Evolutionary conservation across 2,113 vertebrate genomes (phyloP), one percentile per base, ranked within the genome.

Genomic region (Aptenodytes patagonicus): DNA sequence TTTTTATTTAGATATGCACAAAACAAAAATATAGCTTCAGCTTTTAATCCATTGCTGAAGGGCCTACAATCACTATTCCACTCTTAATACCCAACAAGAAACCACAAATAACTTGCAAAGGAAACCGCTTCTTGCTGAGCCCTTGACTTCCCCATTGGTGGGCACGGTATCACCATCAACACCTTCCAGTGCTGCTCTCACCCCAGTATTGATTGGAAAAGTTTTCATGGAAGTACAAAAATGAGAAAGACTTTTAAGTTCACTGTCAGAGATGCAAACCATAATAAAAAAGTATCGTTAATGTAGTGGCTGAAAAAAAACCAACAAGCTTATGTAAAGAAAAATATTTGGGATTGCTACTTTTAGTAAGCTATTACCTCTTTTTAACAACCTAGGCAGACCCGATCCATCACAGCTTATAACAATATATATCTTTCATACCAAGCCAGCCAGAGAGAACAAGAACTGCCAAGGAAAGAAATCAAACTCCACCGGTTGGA

Each of bases 401-500:
- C 13, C 19, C 1, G 55, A 11, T 9, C 17, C 55, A 18, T 7
- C 36, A 18, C 31, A 22, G 21, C 5, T 32, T 32, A 11, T 8
- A 51, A 62, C 0, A 0, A n/a, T 1, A 12, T 0, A 14, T 1
- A 3, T 7, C 46, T 36, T 54, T 73, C 29, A 19, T 11, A 52
- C 9, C 71, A 83, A 26, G 32, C 19, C 36, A 87, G 20, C 4
- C 69, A 75, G 16, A 36, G 12, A 62, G 17, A 51, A 13, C 5
- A 36, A 51, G 11, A 71, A n/a, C 6, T 40, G 4, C 5, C 20
- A 58, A 26, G 38, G 16, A 65, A 17, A 78, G 15, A 83, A 82
- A 32, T 26, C 12, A 21, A 73, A 60, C n/a, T 51, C 66, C 26
- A 16, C 13, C 46, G 10, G 38, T 1, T 20, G 5, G 12, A 38